Evolutionary conservation across 2,888 invertebrate genomes (phyloP).

Genomic region (Cabera pusaria): DNA sequence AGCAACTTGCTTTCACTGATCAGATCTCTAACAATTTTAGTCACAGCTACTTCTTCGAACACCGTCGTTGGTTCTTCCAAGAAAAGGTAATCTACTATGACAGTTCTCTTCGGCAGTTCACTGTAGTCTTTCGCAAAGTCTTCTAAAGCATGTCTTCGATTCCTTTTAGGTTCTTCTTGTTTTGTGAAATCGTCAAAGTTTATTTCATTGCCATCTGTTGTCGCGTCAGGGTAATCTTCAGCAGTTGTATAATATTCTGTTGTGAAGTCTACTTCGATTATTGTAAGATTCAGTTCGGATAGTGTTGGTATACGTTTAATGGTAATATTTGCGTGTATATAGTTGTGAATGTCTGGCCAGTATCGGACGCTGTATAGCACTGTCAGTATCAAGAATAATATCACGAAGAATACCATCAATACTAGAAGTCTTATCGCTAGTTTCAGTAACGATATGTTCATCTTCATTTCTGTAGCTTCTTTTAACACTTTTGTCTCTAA

Average conservation of each 20-base stretch:
- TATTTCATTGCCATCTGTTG: conserved; percentile 42
- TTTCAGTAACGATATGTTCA: conserved; percentile 51
- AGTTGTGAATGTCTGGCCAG: conserved; percentile 71
- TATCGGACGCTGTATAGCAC: conserved; percentile 63
- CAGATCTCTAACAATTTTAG: conserved; percentile 47
- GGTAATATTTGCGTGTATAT: conserved; percentile 68
- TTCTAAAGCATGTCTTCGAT: conserved; percentile 38
- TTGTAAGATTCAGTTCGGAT: conserved; percentile 58
- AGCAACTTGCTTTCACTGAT: conserved; percentile 53
- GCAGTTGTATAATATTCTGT: conserved; percentile 56
- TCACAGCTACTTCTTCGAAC: conserved; percentile 24
- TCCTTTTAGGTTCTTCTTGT: conserved; percentile 30
- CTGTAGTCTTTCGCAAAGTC: conserved; percentile 41
- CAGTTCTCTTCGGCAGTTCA: conserved; percentile 41
- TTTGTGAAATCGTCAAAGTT: conserved; percentile 48
- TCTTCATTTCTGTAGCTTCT: too few species aligned
- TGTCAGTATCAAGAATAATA: conserved; percentile 57
- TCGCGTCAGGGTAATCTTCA: conserved; percentile 41
- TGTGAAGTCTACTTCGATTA: conserved; percentile 45
- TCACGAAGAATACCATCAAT: conserved; percentile 57
- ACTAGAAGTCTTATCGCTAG: conserved; percentile 55
- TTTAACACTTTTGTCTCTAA: too few species aligned
- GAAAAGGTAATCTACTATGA: conserved; percentile 57
- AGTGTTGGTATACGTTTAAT: conserved; percentile 67
- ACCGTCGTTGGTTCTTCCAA: conserved; percentile 40